Conservation (phyloP, 2,888 invertebrate species). For the Blastobasis adustella region DNA sequence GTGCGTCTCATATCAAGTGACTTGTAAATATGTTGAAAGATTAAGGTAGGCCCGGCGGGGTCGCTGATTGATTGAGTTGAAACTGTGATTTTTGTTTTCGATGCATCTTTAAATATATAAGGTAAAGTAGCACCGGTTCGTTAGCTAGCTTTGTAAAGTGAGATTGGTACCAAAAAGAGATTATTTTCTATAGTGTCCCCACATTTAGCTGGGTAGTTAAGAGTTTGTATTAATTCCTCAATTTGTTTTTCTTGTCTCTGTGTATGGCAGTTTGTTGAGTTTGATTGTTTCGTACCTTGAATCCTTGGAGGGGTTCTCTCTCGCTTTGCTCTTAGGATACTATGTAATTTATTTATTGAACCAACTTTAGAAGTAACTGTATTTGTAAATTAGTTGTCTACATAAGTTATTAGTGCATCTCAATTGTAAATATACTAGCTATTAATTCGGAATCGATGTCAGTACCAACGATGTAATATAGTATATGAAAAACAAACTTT, state of each 20-base stretch:
- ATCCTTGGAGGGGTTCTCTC: constrained; percentile 19
- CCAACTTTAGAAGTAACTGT: constrained; percentile 42
- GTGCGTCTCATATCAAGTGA: constrained; percentile 61
- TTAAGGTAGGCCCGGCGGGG: constrained; percentile 29
- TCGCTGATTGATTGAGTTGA: constrained; percentile 38
- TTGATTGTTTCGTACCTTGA: constrained; percentile 38
- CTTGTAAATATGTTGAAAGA: constrained; percentile 53
- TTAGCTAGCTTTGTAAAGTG: constrained; percentile 54
- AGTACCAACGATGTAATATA: constrained; percentile 67
- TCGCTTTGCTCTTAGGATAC: constrained; percentile 31
- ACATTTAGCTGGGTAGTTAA: constrained; percentile 46
- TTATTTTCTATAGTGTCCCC: constrained; percentile 55
- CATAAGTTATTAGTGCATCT: constrained; percentile 49
- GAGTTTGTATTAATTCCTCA: constrained; percentile 21
- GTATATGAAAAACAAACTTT: constrained; percentile 45
- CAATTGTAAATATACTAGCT: constrained; percentile 57
- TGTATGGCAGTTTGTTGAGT: constrained; percentile 42
- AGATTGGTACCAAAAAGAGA: constrained; percentile 73
- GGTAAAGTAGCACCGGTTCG: constrained; percentile 41
- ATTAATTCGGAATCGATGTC: constrained; percentile 58
- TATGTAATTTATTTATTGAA: constrained; percentile 63
- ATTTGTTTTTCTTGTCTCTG: constrained; percentile 35
- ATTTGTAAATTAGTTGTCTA: constrained; percentile 51
- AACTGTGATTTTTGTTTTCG: constrained; percentile 68
- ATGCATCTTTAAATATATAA: constrained; percentile 49